These are phyloP conservation scores for Fistularia commersonii DNA, from an alignment of 2,797 vertebrate genomes.

Conservation along the genomic window DNA sequence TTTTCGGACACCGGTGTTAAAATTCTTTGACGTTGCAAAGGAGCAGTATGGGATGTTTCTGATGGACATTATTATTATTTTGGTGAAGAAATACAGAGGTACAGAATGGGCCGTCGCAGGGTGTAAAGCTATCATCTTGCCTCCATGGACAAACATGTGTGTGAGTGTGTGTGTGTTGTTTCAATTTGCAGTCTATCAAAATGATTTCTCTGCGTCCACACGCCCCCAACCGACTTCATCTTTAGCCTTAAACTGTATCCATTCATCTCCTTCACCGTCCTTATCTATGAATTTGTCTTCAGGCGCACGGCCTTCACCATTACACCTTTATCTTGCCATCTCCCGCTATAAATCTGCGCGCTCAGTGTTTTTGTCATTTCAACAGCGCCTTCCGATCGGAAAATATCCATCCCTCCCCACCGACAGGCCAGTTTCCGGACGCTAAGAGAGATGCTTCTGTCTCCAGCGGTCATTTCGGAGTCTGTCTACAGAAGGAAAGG, in stretches of 20 bases:
- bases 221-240: slow-evolving; percentile 28
- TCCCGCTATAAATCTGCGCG: slow-evolving; percentile 39
- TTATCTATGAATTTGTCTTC: slow-evolving; percentile 40
- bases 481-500: slow-evolving; percentile 17
- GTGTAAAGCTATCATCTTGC: slow-evolving; percentile 32
- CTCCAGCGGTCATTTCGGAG: slow-evolving; percentile 48
- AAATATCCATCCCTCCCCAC: slow-evolving; percentile 29
- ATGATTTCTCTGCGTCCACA: slow-evolving; percentile 15
- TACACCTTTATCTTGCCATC: slow-evolving; percentile 41
- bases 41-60: slow-evolving; percentile 50
- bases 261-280: slow-evolving; percentile 21
- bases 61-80: slow-evolving; percentile 29
- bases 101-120: slow-evolving; percentile 49
- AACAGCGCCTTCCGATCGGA: slow-evolving; percentile 39
- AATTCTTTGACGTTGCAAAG: slow-evolving; percentile 30
- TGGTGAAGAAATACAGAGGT: slow-evolving; percentile 34
- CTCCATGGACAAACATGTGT: slow-evolving; percentile 24
- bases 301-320: slow-evolving; percentile 7
- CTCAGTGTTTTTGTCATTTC: slow-evolving; percentile 37
- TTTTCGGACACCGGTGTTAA: slow-evolving; percentile 35
- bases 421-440: slow-evolving; percentile 40
- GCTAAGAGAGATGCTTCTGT: slow-evolving; percentile 40
- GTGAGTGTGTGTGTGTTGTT: not conserved
- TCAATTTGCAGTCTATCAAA: slow-evolving; percentile 38
- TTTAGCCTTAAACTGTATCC: slow-evolving; percentile 40